A percentile compares a stretch with the other conserved stretches of the same genome.
Conservation (phyloP, 2,797 vertebrate genomes). For the Trematomus bernacchii region DNA sequence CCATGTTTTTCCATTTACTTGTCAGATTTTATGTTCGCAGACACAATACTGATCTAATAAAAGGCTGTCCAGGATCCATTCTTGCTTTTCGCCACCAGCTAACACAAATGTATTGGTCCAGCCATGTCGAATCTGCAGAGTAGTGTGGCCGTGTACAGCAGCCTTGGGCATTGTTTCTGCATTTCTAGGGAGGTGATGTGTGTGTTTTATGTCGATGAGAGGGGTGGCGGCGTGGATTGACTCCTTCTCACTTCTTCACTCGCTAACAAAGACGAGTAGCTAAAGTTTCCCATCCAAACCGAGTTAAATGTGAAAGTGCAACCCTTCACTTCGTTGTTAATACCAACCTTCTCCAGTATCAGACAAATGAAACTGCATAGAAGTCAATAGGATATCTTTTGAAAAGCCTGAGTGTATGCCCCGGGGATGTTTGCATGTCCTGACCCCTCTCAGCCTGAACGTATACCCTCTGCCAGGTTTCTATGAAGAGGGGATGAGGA, state of each 20-base stretch:
- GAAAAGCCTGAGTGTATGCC: constrained; percentile 39
- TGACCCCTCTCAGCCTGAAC: constrained; percentile 46
- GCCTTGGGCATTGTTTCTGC: constrained; percentile 48
- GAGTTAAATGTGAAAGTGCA: constrained; percentile 66
- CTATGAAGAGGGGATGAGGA: constrained; percentile 37
- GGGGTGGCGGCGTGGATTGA: constrained; percentile 17
- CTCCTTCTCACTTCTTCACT: constrained; percentile 31
- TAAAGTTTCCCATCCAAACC: constrained; percentile 58
- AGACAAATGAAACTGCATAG: constrained; percentile 66
- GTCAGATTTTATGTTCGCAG: constrained; percentile 77
- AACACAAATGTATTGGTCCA: constrained; percentile 63
- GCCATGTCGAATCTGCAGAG: constrained; percentile 32
- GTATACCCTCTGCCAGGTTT: constrained; percentile 26
- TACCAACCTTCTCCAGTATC: constrained; percentile 22
- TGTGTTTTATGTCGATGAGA: constrained; percentile 42
- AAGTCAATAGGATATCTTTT: constrained; percentile 66
- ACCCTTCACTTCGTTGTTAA: constrained; percentile 48
- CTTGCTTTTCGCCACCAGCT: constrained; percentile 49
- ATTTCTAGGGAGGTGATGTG: constrained; percentile 36
- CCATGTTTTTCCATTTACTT: constrained; percentile 81
- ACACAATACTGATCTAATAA: constrained; percentile 78
- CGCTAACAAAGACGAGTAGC: constrained; percentile 66
- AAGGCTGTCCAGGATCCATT: constrained; percentile 57
- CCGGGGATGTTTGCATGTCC: constrained; percentile 25
- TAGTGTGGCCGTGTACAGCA: constrained; percentile 3